Percentiles rank a stretch among this genome's conserved stretches.
phyloP scores from a whole-genome alignment of 1,140 invertebrate genomes.

The Wiebesia pumilae region DNA sequence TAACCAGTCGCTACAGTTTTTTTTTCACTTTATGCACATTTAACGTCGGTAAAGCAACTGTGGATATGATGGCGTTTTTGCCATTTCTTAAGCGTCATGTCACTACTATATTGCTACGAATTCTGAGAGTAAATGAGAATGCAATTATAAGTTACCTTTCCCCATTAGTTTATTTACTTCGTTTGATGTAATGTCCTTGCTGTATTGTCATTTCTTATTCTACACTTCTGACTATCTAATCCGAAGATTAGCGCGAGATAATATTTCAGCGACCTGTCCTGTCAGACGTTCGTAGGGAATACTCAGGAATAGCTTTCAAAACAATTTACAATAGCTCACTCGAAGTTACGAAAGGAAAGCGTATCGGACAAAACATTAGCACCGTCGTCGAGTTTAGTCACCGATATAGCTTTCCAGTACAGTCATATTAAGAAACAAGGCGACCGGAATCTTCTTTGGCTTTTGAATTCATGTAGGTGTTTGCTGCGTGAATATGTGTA shows the following conservation, averaged over 20 bases:
- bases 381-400: background rate
- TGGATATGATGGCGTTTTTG: too few relatives aligned
- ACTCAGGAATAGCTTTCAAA: background rate
- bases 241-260: background rate
- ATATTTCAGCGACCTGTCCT: background rate
- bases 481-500: background rate
- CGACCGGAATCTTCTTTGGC: background rate
- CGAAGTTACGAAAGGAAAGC: background rate
- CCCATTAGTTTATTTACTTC: background rate
- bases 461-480: constrained; percentile 28
- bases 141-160: too few relatives aligned
- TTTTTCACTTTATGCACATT: background rate
- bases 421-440: background rate
- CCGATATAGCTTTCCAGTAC: background rate
- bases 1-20: too few relatives aligned
- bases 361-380: background rate
- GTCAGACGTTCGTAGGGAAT: background rate
- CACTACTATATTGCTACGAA: too few relatives aligned
- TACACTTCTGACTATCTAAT: background rate
- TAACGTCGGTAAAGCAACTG: background rate
- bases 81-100: too few relatives aligned
- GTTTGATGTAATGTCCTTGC: too few relatives aligned
- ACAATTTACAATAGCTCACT: background rate
- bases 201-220: background rate
- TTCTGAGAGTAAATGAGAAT: too few relatives aligned